Base-by-base conservation (phyloP, 2,888 invertebrate genomes). In the Heliconius ethilla region DNA sequence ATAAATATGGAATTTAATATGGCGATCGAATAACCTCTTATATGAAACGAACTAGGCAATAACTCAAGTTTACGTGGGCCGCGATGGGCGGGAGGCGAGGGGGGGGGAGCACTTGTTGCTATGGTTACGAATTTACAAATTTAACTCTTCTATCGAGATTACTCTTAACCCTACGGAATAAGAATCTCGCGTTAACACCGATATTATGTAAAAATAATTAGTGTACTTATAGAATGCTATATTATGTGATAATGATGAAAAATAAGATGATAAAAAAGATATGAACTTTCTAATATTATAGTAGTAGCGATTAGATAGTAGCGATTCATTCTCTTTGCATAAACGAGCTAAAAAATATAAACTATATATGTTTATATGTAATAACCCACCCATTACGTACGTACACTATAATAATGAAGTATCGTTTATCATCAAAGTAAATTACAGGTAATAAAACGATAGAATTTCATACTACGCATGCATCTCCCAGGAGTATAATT, bases 101-200 rank as follows among this genome's bases (percentile, higher is more conserved):
- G 84, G 33, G 7, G 33, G 33, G 33, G 33, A 0, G 83, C 83
- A 92, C 92, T 88, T 92, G 92, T 92, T 91, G 92, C 90, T 90
- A 91, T 89, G 88, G 88, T 87, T 82, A 91, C 89, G 81, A 83
- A 80, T 80, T 80, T 76, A 83, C 85, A 79, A 84, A 82, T 79
- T 82, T 77, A 81, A 76, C 75, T 83, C 81, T 80, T 75, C 78
- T 77, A 83, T 79, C n/a, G 67, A 74, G 73, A 45, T 69, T 40
- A 69, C 45, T 65, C 74, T 77, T 74, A 74, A 40, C 62, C 59
- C 74, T 27, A 74, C 67, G 33, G 22, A 67, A 77, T 77, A 77
- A 67, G 73, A 62, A 40, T 27, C n/a, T 29, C n/a, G 5, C 10
- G 62, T 69, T 40, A 11, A 62, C n/a, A 15, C 22, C 37, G 11